Conservation (phyloP, 2,888 invertebrate species). For the Phlogophora meticulosa region DNA sequence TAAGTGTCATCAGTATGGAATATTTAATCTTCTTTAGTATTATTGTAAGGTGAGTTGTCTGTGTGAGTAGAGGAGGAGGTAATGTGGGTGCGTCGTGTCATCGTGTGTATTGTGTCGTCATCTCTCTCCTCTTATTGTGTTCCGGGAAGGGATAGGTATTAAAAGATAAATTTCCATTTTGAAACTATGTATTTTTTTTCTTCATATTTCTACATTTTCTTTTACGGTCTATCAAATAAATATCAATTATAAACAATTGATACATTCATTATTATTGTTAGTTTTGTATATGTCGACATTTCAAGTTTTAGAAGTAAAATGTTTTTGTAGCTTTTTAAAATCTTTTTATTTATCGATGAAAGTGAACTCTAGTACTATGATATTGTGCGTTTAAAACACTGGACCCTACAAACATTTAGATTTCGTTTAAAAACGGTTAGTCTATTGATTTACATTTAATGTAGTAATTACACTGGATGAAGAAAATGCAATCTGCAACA, state of each 20-base stretch:
- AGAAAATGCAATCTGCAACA: conserved; percentile 85
- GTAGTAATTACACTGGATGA: conserved; percentile 88
- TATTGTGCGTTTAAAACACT: conserved; percentile 91
- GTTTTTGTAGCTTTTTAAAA: conserved; percentile 84
- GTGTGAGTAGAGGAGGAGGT: conserved; percentile 22
- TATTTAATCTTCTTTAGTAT: conserved; percentile 62
- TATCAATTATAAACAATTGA: conserved; percentile 91
- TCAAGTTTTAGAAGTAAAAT: conserved; percentile 86
- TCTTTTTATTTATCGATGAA: conserved; percentile 82
- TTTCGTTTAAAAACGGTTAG: conserved; percentile 88
- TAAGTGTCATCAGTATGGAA: conserved; percentile 69
- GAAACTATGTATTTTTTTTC: conserved; percentile 90
- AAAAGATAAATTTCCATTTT: conserved; percentile 84
- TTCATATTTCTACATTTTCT: conserved; percentile 89
- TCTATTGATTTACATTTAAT: conserved; percentile 89
- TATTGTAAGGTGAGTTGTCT: conserved; percentile 30
- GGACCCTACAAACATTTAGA: conserved; percentile 91
- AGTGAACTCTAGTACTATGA: conserved; percentile 89
- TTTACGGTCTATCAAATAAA: conserved; percentile 90
- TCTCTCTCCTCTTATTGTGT: conserved; percentile 18
- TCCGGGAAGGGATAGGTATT: conserved; percentile 61
- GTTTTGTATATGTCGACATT: conserved; percentile 87
- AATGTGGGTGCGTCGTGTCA: conserved; percentile 32
- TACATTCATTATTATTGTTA: conserved; percentile 88
- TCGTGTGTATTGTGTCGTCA: conserved; percentile 32